Evolutionary conservation across 2,888 invertebrate genomes (phyloP), one percentile per base, ranked within the genome.

Genomic region (Heteromurus nitidus): DNA sequence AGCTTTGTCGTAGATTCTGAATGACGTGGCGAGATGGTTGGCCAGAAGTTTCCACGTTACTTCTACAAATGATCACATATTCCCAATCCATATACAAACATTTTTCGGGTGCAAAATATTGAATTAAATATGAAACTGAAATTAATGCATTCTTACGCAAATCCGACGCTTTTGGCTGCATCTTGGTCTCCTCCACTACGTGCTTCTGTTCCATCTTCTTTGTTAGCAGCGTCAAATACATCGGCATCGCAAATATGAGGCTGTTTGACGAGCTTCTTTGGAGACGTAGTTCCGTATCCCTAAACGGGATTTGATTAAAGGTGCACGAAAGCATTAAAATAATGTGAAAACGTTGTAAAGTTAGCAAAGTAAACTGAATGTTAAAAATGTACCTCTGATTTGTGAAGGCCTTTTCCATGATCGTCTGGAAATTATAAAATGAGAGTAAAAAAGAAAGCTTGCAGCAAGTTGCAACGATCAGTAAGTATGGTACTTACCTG

Each of bases 1-100:
- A 91, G 86, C 93, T 93, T 88, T 91, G 92, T 88, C 92, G 92
- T 73, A 92, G 88, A 85, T 76, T 79, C 16, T 82, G 84, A 24
- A 75, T 70, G 7, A 60, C 22, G 20, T 62, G 75, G 2, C 82
- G 72, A 50, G 76, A 73, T n/a, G 80, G 73, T 16, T 84, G 80
- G 5, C 82, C 75, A 18, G 80, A 53, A 20, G 62, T 42, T 47
- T 80, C 80, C 28, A 72, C 58, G 5, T 80, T 80, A 44, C 69
- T 58, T 31, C 80, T 72, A 47, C 13, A 64, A 64, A 64, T 9
- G 11, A 16, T 60, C 36, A 36, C 7, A 36, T 13, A 36, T 36
- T 36, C 13, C 13, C 36, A 36, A 13, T 36, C 7, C 36, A 13
- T 36, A 36, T 7, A 36, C 36, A 36, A 36, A 7, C 13, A 7